These are phyloP conservation scores for Ashinkailepas kermadecensis DNA, from an alignment of 2,888 invertebrate genomes.

Conservation along the genomic window DNA sequence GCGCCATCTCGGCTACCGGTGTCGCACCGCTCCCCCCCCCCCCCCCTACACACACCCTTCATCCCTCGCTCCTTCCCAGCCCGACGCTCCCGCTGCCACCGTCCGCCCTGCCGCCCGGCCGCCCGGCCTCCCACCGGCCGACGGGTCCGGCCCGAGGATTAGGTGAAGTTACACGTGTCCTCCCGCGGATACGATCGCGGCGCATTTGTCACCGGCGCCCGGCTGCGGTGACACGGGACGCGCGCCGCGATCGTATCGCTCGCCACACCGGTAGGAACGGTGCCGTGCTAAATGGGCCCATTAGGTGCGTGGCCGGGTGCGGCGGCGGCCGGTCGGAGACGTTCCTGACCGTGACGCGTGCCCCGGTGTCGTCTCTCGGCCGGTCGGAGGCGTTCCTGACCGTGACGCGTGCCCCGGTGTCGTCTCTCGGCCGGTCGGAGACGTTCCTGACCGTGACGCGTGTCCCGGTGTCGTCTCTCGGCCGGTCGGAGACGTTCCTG, in stretches of 20 bases:
- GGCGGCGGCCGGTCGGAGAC: too few species aligned
- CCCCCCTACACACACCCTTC: neutral
- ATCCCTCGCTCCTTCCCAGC: neutral
- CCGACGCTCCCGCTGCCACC: too few species aligned
- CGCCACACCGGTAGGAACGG: neutral
- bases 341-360: too few species aligned
- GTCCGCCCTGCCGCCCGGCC: neutral
- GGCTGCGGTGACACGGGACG: conserved; percentile 17
- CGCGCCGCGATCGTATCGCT: conserved; percentile 3
- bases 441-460: too few species aligned
- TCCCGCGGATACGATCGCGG: neutral
- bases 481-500: too few species aligned
- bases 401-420: too few species aligned
- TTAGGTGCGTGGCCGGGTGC: neutral
- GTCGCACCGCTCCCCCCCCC: neutral
- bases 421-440: too few species aligned
- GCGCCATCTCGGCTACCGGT: neutral
- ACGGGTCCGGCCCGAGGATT: neutral
- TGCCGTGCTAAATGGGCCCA: neutral
- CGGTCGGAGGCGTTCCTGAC: too few species aligned
- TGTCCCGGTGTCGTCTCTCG: too few species aligned
- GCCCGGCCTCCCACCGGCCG: neutral
- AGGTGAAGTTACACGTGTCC: conserved; percentile 12
- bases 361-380: too few species aligned
- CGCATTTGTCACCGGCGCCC: neutral